Base-by-base conservation (phyloP, 2,113 vertebrate species). In the Grammomys surdaster region DNA sequence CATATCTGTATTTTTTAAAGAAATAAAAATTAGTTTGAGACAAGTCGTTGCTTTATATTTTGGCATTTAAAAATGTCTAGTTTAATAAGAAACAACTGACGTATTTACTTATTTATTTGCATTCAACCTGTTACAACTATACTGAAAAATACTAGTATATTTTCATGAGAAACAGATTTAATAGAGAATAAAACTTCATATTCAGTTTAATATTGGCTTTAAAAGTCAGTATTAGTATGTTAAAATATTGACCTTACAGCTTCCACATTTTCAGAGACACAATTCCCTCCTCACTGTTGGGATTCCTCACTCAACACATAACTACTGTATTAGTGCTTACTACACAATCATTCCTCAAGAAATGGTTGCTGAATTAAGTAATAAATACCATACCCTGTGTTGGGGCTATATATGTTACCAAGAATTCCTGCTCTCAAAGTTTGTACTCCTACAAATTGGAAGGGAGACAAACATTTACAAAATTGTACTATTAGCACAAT, bases 51-150 rank as follows among this genome's bases (percentile, higher is more conserved):
- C 60, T 94, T 93, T 72, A 90, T 7, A 48, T 90, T 65, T 95
- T 92, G 51, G 33, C 69, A 69, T 2, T 36, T 69, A 72, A 96
- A 67, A 91, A 77, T 43, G 12, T 85, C 33, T 93, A 40, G 16
- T 7, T 93, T 86, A 86, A 51, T 40, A 86, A 84, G 51, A 88
- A 73, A 54, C 5, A 86, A 48, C 9, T 87, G 60, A 75, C 77
- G 9, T 84, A 75, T 88, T 93, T 95, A 51, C 76, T 89, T 70
- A 86, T 22, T 94, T 92, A 89, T 94, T 65, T 96, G 58, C 36
- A 88, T 72, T 95, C 7, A 54, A 31, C 75, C 51, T 82, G 48
- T 80, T 88, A 13, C 10, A n/a, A 73, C 70, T 58, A 78, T 17
- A 87, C 36, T 90, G 93, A 28, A 65, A 90, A 89, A 92, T 67